Percentiles rank a stretch among this genome's conserved stretches.
Evolutionary conservation across 2,888 invertebrate genomes (phyloP).

Genomic region (Salpingus planirostris): DNA sequence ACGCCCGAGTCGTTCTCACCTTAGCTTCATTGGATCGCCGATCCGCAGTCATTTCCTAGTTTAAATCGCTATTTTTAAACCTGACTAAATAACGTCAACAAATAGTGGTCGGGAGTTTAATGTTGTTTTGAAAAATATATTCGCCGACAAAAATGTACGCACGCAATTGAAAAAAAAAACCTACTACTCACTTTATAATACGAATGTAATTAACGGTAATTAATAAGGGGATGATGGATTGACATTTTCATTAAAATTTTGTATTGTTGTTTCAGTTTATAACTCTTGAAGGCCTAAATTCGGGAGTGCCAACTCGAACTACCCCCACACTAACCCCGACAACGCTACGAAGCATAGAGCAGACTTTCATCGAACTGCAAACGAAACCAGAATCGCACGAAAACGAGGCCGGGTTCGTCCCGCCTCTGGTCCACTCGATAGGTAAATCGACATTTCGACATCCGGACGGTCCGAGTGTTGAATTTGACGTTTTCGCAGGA

Average conservation of each 20-base stretch:
- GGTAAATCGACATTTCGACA: constrained; percentile 24
- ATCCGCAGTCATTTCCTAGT: constrained; percentile 18
- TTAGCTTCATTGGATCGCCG: too few species aligned
- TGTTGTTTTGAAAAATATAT: constrained; percentile 11
- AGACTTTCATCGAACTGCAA: constrained; percentile 81
- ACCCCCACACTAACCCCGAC: constrained; percentile 93
- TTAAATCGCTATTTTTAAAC: constrained; percentile 22
- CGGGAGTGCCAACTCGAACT: constrained; percentile 85
- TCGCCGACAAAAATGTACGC: neutral
- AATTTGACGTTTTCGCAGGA: constrained; percentile 23
- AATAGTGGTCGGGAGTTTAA: constrained; percentile 6
- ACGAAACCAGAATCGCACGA: constrained; percentile 62
- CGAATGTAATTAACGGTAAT: too few species aligned
- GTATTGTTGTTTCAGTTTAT: constrained; percentile 55
- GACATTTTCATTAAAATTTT: too few species aligned
- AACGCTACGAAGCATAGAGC: constrained; percentile 84
- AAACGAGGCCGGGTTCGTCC: constrained; percentile 89
- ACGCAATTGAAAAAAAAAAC: neutral
- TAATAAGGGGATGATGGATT: too few species aligned
- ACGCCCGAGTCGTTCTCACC: too few species aligned
- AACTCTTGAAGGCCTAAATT: constrained; percentile 75
- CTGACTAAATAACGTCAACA: constrained; percentile 19
- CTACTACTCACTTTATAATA: neutral
- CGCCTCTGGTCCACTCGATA: constrained; percentile 55
- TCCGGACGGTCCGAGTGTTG: neutral